A percentile compares a stretch with the other conserved stretches of the same genome.
phyloP scores from a whole-genome alignment of 2,113 vertebrate genomes.

The Hemiscyllium ocellatum region DNA sequence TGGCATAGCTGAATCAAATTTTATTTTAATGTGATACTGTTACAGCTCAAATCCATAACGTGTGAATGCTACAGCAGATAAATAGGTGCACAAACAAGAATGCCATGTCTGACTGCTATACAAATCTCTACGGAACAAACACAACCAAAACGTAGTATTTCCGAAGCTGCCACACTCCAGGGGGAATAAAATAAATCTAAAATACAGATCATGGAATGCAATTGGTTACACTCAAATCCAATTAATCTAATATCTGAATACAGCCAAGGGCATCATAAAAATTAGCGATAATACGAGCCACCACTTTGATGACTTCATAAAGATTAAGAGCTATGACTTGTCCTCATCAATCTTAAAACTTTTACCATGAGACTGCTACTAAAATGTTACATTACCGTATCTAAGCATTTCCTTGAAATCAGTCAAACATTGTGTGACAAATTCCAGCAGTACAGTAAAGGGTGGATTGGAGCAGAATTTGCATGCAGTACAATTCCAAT shows the following conservation, averaged over 20 bases:
- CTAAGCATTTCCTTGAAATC: not conserved
- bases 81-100: not conserved
- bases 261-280: slow-evolving; percentile 6
- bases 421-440: not conserved
- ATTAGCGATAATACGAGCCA: slow-evolving; percentile 3
- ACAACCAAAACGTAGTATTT: not conserved
- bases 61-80: not conserved
- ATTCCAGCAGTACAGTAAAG: not conserved
- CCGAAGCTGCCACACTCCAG: not conserved
- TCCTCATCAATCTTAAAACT: not conserved
- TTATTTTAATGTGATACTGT: not conserved
- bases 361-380: not conserved
- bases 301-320: slow-evolving; percentile 18
- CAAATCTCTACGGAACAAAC: not conserved
- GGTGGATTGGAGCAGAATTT: not conserved
- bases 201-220: not conserved
- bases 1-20: not conserved
- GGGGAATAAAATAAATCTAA: not conserved
- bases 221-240: not conserved
- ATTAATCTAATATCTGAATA: not conserved
- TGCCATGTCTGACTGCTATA: not conserved
- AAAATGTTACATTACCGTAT: not conserved
- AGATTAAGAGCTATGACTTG: slow-evolving; percentile 19
- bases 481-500: no score
- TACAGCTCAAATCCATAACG: not conserved